Conservation (phyloP, 2,113 vertebrate genomes). For the Tupaia chinensis region DNA sequence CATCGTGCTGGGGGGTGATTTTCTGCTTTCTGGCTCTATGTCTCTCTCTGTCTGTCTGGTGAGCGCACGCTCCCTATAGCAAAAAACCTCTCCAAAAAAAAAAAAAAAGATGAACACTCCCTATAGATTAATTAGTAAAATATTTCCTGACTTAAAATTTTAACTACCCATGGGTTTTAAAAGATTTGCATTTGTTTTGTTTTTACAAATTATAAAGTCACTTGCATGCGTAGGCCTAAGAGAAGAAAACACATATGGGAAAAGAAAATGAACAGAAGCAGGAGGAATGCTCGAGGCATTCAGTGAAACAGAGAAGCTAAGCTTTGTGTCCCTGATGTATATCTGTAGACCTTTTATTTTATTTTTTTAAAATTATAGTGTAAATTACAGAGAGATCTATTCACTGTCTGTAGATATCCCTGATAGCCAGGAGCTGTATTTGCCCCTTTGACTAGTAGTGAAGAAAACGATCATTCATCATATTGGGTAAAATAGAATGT, state of each 20-base stretch:
- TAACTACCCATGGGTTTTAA: background rate
- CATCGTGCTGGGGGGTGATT: too few species aligned
- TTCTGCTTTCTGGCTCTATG: too few species aligned
- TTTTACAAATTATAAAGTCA: conserved; percentile 35
- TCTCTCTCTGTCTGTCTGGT: too few species aligned
- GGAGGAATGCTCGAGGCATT: background rate
- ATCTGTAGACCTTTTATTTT: background rate
- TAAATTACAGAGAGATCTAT: conserved; percentile 15
- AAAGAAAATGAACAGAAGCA: conserved; percentile 16
- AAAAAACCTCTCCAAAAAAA: too few species aligned
- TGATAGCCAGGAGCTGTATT: conserved; percentile 28
- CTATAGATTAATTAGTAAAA: background rate
- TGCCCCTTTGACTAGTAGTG: conserved; percentile 29
- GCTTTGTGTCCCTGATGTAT: background rate
- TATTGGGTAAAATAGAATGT: conserved; percentile 51
- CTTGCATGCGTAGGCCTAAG: background rate
- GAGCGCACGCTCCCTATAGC: too few species aligned
- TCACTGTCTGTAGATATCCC: background rate
- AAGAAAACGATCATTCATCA: conserved; percentile 44
- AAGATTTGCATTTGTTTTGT: background rate
- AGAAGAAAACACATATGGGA: conserved; percentile 28
- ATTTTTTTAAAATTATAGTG: background rate
- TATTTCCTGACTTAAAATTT: conserved; percentile 39
- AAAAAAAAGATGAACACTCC: background rate
- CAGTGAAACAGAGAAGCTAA: conserved; percentile 43